Evolutionary conservation across 2,113 vertebrate species (phyloP).

Genomic region (Strigops habroptila): DNA sequence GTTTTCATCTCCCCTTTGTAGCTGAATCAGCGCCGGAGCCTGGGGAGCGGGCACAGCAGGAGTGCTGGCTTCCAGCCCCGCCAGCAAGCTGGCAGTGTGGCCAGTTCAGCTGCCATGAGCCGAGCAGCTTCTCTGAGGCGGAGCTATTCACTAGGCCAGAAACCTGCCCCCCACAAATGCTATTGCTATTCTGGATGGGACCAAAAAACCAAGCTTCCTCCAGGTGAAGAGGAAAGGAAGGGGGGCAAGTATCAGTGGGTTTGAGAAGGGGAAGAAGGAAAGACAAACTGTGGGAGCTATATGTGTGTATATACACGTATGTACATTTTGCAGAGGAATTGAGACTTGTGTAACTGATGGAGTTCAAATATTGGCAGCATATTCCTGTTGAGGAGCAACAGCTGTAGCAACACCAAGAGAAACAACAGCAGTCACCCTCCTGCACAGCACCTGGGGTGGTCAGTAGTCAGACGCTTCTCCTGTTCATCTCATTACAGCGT

Average conservation of each 20-base stretch:
- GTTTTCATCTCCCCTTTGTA: not conserved
- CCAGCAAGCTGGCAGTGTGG: rapidly evolving
- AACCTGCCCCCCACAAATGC: not conserved
- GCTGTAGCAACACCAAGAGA: conserved; percentile 16
- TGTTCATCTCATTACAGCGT: not conserved
- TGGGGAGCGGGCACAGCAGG: rapidly evolving
- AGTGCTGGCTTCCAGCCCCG: not conserved
- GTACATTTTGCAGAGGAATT: not conserved
- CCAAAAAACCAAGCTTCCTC: not conserved
- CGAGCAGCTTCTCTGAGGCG: rapidly evolving
- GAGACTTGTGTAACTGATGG: not conserved
- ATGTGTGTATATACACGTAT: rapidly evolving
- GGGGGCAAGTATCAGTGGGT: too few relatives aligned
- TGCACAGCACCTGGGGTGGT: not conserved
- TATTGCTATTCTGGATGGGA: not conserved
- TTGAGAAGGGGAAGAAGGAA: not conserved
- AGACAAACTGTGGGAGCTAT: rapidly evolving
- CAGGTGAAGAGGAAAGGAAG: not conserved
- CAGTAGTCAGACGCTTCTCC: not conserved
- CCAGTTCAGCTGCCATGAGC: not conserved
- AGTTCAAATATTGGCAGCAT: not conserved
- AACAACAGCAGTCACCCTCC: not conserved
- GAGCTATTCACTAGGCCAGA: not conserved
- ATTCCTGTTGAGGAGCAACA: not conserved
- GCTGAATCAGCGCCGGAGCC: not conserved